Base-by-base conservation (phyloP, 1,140 invertebrate species). In the Araneus ventricosus region DNA sequence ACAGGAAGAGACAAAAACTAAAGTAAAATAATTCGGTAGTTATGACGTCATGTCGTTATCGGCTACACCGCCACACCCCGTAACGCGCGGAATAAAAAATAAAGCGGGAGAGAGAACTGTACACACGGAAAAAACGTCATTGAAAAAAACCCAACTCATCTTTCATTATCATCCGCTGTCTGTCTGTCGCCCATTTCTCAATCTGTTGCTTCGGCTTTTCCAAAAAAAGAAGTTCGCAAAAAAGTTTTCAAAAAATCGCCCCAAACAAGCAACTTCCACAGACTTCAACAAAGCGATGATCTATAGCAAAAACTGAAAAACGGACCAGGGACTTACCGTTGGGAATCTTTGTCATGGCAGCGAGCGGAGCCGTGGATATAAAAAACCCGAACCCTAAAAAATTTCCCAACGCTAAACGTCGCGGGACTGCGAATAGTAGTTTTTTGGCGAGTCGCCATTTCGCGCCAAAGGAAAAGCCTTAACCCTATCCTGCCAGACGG, bases 401-500 rank as follows among this genome's bases (percentile, higher is more conserved):
- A 22, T 75, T 75, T 39, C 87, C 45, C 10, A 52, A 59, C 37
- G 10, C 80, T 39, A 59, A 37, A 84, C 82, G 41, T n/a, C 80
- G 52, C 52, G 37, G 45, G 57, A 79, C 91, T 80, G 63, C 84
- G 85, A 93, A 88, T 61, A 87, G 85, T 88, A 52, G 82, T 93
- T 93, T 93, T 93, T 88, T 93, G 91, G 91, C 91, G 91, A 93
- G 70, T 24, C 37, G 84, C 91, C 91, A 93, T 93, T 93, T 87
- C 91, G 91, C 91, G 91, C 91, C 91, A 93, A 93, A 93, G 91
- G 84, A 93, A 88, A 93, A 88, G 91, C 63, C 91, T 93, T 80
- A 93, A 93, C 91, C 91, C 91, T 93, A 93, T 93, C 91, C 91
- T 93, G 91, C 91, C 91, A 93, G 91, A 93, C 91, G 61, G 59